Percentiles rank a stretch among this genome's conserved stretches.
Evolutionary conservation across 1,140 invertebrate species (phyloP).

Genomic region (Bombyx mori): ASM3026992v2 NC_085116.1:1963001-1963500

Average conservation of each 20-base stretch:
- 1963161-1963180: slow-evolving; percentile 7
- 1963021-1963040: slow-evolving; percentile 17
- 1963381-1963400: not conserved
- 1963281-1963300: too few relatives aligned
- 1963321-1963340: slow-evolving; percentile 5
- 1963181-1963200: not conserved
- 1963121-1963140: slow-evolving; percentile 15
- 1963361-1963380: slow-evolving; percentile 1
- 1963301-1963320: too few relatives aligned
- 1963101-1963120: slow-evolving; percentile 24
- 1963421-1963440: too few relatives aligned
- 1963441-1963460: too few relatives aligned
- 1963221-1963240: too few relatives aligned
- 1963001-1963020: not conserved
- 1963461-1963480: too few relatives aligned
- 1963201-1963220: too few relatives aligned
- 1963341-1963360: slow-evolving; percentile 5
- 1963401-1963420: slow-evolving; percentile 2
- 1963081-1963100: slow-evolving; percentile 18
- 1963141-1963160: slow-evolving; percentile 19
- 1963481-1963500: too few relatives aligned
- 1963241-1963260: too few relatives aligned
- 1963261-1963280: too few relatives aligned
- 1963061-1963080: slow-evolving; percentile 19
- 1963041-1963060: slow-evolving; percentile 20